phyloP scores from a whole-genome alignment of 2,888 invertebrate species.

The Leptopilina drosophilae region DNA sequence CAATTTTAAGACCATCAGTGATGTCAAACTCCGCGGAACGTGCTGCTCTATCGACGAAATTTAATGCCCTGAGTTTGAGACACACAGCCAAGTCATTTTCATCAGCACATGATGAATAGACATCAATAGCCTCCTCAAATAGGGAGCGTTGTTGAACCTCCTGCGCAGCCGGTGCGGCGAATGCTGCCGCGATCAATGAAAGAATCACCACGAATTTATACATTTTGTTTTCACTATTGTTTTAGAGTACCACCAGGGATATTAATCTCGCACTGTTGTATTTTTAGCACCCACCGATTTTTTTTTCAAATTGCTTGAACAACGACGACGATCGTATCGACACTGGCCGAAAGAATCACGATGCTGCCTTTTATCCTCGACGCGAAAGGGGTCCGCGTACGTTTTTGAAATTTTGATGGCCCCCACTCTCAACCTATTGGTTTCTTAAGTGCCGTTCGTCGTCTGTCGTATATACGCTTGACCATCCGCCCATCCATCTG shows the following conservation, averaged over 20 bases:
- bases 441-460: slow-evolving; percentile 61
- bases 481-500: slow-evolving; percentile 48
- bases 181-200: slow-evolving; percentile 65
- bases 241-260: slow-evolving; percentile 2
- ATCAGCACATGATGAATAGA: slow-evolving; percentile 80
- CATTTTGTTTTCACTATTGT: slow-evolving; percentile 62
- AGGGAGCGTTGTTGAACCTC: slow-evolving; percentile 65
- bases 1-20: slow-evolving; percentile 77
- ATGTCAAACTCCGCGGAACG: slow-evolving; percentile 79
- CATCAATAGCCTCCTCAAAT: slow-evolving; percentile 71
- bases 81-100: slow-evolving; percentile 85
- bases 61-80: slow-evolving; percentile 87
- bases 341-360: slow-evolving; percentile 77
- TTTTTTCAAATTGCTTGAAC: slow-evolving; percentile 64
- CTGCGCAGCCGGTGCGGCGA: slow-evolving; percentile 71
- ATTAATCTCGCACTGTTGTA: slow-evolving; percentile 6
- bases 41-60: slow-evolving; percentile 86
- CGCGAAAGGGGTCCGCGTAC: slow-evolving; percentile 77
- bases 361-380: slow-evolving; percentile 77
- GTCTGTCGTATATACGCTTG: slow-evolving; percentile 51
- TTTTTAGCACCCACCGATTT: slow-evolving; percentile 38
- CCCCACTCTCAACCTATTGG: slow-evolving; percentile 71
- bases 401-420: slow-evolving; percentile 78
- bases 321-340: slow-evolving; percentile 76
- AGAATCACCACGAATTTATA: slow-evolving; percentile 70